phyloP scores from a whole-genome alignment of 2,113 vertebrate species.

The Hirundichthys speculiger region DNA sequence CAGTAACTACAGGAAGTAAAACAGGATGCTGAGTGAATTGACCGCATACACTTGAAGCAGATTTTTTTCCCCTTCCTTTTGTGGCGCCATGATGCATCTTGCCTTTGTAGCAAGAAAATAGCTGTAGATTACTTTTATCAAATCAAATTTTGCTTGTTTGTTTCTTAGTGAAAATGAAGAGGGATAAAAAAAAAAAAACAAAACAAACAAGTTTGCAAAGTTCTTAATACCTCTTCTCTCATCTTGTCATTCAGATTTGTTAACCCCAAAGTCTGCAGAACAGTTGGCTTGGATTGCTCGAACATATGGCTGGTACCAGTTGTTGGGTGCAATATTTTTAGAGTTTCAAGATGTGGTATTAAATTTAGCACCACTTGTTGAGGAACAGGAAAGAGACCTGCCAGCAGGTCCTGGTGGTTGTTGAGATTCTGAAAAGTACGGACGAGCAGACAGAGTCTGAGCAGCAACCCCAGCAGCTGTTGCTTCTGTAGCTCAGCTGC shows the following conservation, averaged over 20 bases:
- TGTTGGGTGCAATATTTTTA: constrained; percentile 78
- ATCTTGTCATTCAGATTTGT: constrained; percentile 34
- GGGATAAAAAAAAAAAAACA: not conserved
- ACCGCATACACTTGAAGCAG: constrained; percentile 49
- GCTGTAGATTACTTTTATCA: not conserved
- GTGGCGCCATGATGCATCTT: constrained; percentile 2
- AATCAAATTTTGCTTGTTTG: not conserved
- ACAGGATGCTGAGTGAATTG: constrained; percentile 76
- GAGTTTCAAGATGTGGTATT: constrained; percentile 68
- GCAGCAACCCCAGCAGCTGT: constrained; percentile 68
- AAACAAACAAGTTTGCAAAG: not conserved
- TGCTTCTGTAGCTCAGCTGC: constrained; percentile 67
- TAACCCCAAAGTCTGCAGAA: constrained; percentile 26
- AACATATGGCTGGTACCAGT: constrained; percentile 55
- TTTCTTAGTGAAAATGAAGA: not conserved
- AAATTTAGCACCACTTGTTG: constrained; percentile 74
- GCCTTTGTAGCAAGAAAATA: not conserved
- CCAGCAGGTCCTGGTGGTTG: constrained; percentile 43
- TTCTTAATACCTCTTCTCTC: constrained; percentile 2
- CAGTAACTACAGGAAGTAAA: constrained; percentile 73
- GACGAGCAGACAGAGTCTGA: constrained; percentile 49
- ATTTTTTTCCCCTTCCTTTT: constrained; percentile 31
- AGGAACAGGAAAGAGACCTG: constrained; percentile 46
- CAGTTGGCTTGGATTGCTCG: constrained; percentile 62
- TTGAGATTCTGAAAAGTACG: constrained; percentile 35